Evolutionary conservation across 2,888 invertebrate genomes (phyloP).

Genomic region (Drosophila emarginata): DNA sequence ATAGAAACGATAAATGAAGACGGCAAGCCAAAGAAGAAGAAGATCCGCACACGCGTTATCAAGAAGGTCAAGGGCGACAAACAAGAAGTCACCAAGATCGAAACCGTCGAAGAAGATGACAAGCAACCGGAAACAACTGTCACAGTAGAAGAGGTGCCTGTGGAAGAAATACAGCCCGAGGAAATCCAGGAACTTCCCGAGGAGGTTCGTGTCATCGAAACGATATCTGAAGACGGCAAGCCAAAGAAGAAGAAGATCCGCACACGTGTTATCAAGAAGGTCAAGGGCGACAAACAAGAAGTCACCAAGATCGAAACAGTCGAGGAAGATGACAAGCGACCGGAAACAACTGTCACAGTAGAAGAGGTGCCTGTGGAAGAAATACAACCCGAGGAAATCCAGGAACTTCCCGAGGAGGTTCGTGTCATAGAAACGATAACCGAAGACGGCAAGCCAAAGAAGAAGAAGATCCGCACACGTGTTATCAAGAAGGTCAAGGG

Average conservation of each 20-base stretch:
- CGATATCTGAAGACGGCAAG: conserved; percentile 20
- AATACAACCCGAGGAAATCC: conserved; percentile 10
- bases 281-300: conserved; percentile 33
- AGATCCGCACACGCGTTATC: conserved; percentile 24
- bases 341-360: conserved; percentile 19
- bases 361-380: conserved; percentile 15
- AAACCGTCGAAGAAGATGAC: conserved; percentile 26
- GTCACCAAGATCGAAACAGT: conserved; percentile 32
- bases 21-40: conserved; percentile 27
- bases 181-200: conserved; percentile 26
- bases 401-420: conserved; percentile 14
- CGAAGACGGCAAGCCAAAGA: conserved; percentile 28
- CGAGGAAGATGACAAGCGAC: conserved; percentile 23
- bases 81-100: conserved; percentile 29
- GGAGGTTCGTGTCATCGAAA: conserved; percentile 21
- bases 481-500: conserved; percentile 32
- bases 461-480: conserved; percentile 26
- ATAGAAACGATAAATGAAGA: conserved; percentile 16
- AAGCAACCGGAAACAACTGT: conserved; percentile 16
- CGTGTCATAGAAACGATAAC: conserved; percentile 10
- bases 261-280: conserved; percentile 27
- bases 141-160: conserved; percentile 19
- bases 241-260: conserved; percentile 33
- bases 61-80: conserved; percentile 31
- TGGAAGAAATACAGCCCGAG: conserved; percentile 18